These are phyloP conservation scores for Urosaurus nigricauda DNA, from an alignment of 2,797 vertebrate genomes.

Conservation along the genomic window DNA sequence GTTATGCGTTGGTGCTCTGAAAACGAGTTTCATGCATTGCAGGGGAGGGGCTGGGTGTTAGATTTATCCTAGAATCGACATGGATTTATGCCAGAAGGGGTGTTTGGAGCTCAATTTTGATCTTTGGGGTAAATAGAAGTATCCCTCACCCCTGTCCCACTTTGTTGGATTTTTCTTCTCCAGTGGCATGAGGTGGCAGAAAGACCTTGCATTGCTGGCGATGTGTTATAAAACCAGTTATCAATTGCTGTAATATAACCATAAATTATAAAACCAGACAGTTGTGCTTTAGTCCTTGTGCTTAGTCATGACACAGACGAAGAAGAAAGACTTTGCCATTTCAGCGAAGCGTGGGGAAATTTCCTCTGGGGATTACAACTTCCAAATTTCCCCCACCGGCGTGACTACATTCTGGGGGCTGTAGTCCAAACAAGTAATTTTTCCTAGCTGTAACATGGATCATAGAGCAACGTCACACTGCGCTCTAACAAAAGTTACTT, in stretches of 20 bases:
- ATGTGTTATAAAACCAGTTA: neutral
- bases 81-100: neutral
- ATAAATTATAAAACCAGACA: neutral
- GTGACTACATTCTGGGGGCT: too few relatives aligned
- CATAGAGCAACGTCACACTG: neutral
- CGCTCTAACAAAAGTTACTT: neutral
- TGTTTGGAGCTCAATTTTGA: too few relatives aligned
- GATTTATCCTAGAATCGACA: neutral
- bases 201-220: neutral
- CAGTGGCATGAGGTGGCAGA: neutral
- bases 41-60: too few relatives aligned
- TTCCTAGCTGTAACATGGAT: too few relatives aligned
- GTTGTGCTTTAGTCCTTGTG: neutral
- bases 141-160: too few relatives aligned
- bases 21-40: too few relatives aligned
- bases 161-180: neutral
- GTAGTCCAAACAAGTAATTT: too few relatives aligned
- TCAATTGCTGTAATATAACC: neutral
- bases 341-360: neutral
- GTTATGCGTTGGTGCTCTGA: neutral
- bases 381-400: too few relatives aligned
- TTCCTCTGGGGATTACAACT: too few relatives aligned
- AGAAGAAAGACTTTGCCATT: neutral
- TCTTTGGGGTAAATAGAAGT: neutral
- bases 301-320: neutral